Conservation (phyloP, 2,888 invertebrate species). For the Lacanobia wlatinum region DNA sequence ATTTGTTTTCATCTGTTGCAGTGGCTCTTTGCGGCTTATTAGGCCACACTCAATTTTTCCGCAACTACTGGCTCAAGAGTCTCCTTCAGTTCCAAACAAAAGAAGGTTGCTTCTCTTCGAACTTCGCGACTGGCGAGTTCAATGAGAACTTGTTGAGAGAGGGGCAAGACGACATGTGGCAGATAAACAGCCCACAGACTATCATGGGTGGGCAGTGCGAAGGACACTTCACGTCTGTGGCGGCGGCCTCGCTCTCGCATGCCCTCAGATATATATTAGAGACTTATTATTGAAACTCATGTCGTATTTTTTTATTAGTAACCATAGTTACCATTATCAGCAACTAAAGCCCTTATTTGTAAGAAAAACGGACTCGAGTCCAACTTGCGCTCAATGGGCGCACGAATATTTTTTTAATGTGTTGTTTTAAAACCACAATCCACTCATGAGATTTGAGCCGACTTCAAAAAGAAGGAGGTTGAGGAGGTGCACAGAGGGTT, state of each 20-base stretch:
- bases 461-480: too few species aligned
- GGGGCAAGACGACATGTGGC: not conserved
- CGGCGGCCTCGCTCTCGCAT: constrained; percentile 64
- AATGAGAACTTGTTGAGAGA: not conserved
- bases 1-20: constrained; percentile 58
- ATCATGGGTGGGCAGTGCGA: constrained; percentile 67
- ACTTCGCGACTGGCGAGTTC: constrained; percentile 15
- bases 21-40: constrained; percentile 74
- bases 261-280: constrained; percentile 73
- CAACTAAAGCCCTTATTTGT: too few species aligned
- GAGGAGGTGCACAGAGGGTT: too few species aligned
- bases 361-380: too few species aligned
- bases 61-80: constrained; percentile 71
- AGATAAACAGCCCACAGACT: not conserved
- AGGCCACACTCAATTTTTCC: constrained; percentile 74
- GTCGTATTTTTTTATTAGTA: not conserved
- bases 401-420: too few species aligned
- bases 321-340: too few species aligned
- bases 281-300: constrained; percentile 33
- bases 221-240: constrained; percentile 71
- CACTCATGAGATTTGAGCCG: too few species aligned
- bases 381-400: too few species aligned
- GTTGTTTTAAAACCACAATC: too few species aligned
- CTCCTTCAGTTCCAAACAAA: constrained; percentile 69
- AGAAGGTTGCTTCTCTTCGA: constrained; percentile 72